A percentile compares a stretch with the other conserved stretches of the same genome.
These are phyloP conservation scores for Euglossa dilemma DNA, from an alignment of 1,140 invertebrate genomes.

Conservation along the genomic window DNA sequence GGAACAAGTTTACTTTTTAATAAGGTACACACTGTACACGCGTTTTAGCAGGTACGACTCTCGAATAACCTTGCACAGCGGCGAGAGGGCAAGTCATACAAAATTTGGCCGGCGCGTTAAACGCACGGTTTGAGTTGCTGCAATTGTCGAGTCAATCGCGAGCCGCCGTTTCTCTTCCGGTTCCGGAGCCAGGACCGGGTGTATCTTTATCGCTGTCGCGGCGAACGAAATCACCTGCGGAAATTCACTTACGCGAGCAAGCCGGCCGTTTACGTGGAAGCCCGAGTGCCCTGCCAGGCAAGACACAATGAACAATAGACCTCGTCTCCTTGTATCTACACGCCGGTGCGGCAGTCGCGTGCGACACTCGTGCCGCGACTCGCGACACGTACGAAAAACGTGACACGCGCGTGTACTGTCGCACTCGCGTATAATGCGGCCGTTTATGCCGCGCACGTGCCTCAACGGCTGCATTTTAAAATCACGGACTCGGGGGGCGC, in stretches of 20 bases:
- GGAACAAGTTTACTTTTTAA: too few relatives aligned
- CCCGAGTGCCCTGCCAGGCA: conserved; percentile 43
- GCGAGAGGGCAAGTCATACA: too few relatives aligned
- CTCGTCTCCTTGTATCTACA: conserved; percentile 46
- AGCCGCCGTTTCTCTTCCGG: background rate
- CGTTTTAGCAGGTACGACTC: too few relatives aligned
- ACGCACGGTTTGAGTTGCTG: background rate
- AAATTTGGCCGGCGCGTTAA: background rate
- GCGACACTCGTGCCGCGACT: background rate
- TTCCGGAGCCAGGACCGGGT: background rate
- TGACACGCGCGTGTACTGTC: conserved; percentile 11
- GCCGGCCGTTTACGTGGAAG: conserved; percentile 49
- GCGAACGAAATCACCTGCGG: conserved; percentile 50
- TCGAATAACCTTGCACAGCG: too few relatives aligned
- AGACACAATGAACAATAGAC: conserved; percentile 63
- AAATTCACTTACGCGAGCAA: conserved; percentile 58
- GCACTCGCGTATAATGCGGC: conserved; percentile 48
- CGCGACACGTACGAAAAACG: conserved; percentile 27
- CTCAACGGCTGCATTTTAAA: conserved; percentile 76
- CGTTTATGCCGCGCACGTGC: conserved; percentile 74
- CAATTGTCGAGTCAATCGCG: background rate
- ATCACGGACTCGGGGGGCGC: conserved; percentile 68
- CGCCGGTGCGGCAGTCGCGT: background rate
- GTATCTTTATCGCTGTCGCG: conserved; percentile 15
- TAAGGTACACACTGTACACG: too few relatives aligned